A percentile compares a stretch with the other conserved stretches of the same genome.
phyloP scores from a whole-genome alignment of 1,140 invertebrate genomes.

The Battus philenor region DNA sequence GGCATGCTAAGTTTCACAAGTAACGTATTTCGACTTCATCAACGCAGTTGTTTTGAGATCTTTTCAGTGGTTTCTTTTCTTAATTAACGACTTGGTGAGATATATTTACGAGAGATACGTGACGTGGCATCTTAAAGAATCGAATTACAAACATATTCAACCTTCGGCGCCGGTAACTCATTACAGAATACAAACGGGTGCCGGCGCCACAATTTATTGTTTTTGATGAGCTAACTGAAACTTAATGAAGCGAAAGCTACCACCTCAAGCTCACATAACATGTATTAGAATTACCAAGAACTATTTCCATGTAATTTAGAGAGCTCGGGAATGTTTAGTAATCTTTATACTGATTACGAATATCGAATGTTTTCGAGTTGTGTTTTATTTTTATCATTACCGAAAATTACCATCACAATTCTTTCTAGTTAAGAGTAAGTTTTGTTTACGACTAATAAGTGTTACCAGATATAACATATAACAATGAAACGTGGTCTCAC shows the following conservation, averaged over 20 bases:
- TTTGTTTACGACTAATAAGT: no score
- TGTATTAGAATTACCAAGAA: no score
- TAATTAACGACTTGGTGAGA: conserved; percentile 11
- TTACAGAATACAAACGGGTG: conserved; percentile 5
- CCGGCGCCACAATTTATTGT: conserved; percentile 7
- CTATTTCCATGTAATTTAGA: no score
- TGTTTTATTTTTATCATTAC: no score
- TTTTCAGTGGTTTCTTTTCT: conserved; percentile 6
- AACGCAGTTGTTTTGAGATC: conserved; percentile 5
- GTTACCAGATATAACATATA: no score
- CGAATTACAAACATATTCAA: conserved; percentile 7
- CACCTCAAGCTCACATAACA: no score
- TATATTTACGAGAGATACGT: conserved; percentile 13
- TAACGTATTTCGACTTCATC: neutral
- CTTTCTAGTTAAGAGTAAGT: no score
- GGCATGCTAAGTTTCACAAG: conserved; percentile 6
- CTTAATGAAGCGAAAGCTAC: conserved; percentile 9
- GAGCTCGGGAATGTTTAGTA: no score
- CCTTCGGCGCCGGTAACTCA: conserved; percentile 3
- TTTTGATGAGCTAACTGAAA: conserved; percentile 9
- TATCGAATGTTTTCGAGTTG: no score
- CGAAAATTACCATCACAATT: no score
- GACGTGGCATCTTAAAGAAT: conserved; percentile 10
- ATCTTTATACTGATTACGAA: no score
- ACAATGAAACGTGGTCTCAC: no score